Conservation (phyloP, 2,888 invertebrate genomes). For the Seira sanloemensis region DNA sequence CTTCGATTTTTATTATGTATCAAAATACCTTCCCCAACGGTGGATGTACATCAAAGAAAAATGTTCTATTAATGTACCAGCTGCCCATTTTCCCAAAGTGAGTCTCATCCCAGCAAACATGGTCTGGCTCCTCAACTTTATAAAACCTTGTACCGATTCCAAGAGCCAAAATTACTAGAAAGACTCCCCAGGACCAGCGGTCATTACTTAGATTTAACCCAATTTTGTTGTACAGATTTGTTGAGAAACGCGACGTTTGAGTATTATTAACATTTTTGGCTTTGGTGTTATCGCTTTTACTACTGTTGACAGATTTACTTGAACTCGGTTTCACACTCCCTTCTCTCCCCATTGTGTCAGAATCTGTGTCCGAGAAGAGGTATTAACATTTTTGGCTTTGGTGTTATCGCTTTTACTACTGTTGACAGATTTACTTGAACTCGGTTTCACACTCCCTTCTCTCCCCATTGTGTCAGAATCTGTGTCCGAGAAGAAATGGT, state of each 20-base stretch:
- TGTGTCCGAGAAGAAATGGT: not conserved
- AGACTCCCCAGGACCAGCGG: slow-evolving; percentile 78
- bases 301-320: slow-evolving; percentile 29
- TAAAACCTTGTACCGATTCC: slow-evolving; percentile 89
- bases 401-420: slow-evolving; percentile 13
- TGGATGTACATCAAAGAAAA: slow-evolving; percentile 99
- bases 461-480: slow-evolving; percentile 23
- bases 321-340: slow-evolving; percentile 37
- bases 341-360: slow-evolving; percentile 35
- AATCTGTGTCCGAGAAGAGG: not conserved
- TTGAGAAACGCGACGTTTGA: slow-evolving; percentile 1
- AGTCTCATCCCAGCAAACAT: slow-evolving; percentile 99
- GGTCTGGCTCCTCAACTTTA: slow-evolving; percentile 93
- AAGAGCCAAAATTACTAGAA: slow-evolving; percentile 81
- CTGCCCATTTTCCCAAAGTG: slow-evolving; percentile 99
- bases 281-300: not conserved
- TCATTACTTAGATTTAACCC: not conserved
- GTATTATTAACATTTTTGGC: not conserved
- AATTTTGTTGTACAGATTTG: too few relatives aligned
- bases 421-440: too few relatives aligned
- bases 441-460: slow-evolving; percentile 39
- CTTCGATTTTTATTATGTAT: too few relatives aligned
- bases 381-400: slow-evolving; percentile 1
- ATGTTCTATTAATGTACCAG: slow-evolving; percentile 97
- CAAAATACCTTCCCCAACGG: slow-evolving; percentile 96